Base-by-base conservation (phyloP, 2,888 invertebrate species). In the Calameuta filiformis region DNA sequence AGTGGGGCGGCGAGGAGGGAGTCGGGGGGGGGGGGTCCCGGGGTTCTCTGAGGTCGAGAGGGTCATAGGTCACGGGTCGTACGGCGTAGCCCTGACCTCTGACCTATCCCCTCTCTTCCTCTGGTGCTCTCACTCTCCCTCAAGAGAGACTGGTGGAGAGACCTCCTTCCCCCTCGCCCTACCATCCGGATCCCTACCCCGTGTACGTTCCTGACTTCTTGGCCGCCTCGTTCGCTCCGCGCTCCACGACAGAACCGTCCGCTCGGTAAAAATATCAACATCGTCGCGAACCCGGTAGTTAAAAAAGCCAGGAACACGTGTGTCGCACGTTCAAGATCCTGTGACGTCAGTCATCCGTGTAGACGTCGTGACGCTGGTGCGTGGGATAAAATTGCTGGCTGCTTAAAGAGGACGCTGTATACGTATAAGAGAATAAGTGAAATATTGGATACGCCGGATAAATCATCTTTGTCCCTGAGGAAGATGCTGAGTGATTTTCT, bases 41-140 rank as follows among this genome's bases (percentile, higher is more conserved):
- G 40, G 77, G 77, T 77, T n/a, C 35, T 73, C 12, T 31, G 37
- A 68, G 78, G 76, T 90, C 89, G 85, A 85, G 87, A 85, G 88
- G 87, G 88, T 89, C 90, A 85, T 79, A 86, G 90, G 90, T 90
- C 88, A 86, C 85, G 86, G 89, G 88, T 88, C 89, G 87, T 89
- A 87, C 87, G 87, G 87, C 88, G 87, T 88, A 90, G 89, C 90
- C 91, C 88, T 91, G 91, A 91, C 90, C 87, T 86, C 83, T 83
- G 87, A 88, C 87, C 87, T 86, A 85, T 83, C 84, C 87, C 86
- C 84, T 83, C 84, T 84, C 35, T 37, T 35, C 73, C 37, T 33
- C 76, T 23, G 56, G 75, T 75, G 37, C 78, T 75, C 40, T 73
- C 75, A 73, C 76, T 73, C 79, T 76, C 75, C 23, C 56, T 23